Percentiles rank a stretch among this genome's conserved stretches.
Evolutionary conservation across 2,888 invertebrate genomes (phyloP).

Genomic region (Nephrocerus scutellatus): DNA sequence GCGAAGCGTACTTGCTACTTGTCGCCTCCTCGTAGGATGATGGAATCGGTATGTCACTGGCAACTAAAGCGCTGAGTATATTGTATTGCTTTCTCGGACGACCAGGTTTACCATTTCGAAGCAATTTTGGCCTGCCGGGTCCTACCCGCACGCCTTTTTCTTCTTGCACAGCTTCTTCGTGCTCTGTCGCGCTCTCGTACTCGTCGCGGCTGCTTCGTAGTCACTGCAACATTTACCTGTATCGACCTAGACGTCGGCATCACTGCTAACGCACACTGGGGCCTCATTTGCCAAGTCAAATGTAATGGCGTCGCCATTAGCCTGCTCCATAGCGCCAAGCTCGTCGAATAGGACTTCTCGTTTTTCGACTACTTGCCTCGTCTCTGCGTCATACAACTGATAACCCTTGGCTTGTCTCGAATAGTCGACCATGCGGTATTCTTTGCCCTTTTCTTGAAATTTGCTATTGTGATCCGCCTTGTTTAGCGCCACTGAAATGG

Average conservation of each 20-base stretch:
- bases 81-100: slow-evolving; percentile 19
- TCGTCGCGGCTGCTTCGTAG: too few relatives aligned
- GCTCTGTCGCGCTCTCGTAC: too few relatives aligned
- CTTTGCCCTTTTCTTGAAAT: slow-evolving; percentile 10
- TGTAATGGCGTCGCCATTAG: too few relatives aligned
- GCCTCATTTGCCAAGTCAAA: too few relatives aligned
- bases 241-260: too few relatives aligned
- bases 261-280: too few relatives aligned
- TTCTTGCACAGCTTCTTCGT: too few relatives aligned
- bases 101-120: slow-evolving; percentile 18
- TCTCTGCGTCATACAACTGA: slow-evolving; percentile 8
- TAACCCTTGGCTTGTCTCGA: slow-evolving; percentile 5
- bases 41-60: slow-evolving; percentile 12
- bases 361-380: too few relatives aligned
- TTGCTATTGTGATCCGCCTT: slow-evolving; percentile 10
- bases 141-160: slow-evolving; percentile 12
- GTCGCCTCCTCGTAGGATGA: slow-evolving; percentile 14
- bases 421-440: slow-evolving; percentile 15
- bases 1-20: slow-evolving; percentile 8
- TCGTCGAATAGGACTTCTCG: too few relatives aligned
- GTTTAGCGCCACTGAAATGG: slow-evolving; percentile 8
- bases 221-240: too few relatives aligned
- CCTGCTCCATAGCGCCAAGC: too few relatives aligned
- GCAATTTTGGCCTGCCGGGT: slow-evolving; percentile 16
- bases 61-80: slow-evolving; percentile 10